Conservation (phyloP, 2,797 vertebrate genomes). For the Schizothorax lantsangensis region DNA sequence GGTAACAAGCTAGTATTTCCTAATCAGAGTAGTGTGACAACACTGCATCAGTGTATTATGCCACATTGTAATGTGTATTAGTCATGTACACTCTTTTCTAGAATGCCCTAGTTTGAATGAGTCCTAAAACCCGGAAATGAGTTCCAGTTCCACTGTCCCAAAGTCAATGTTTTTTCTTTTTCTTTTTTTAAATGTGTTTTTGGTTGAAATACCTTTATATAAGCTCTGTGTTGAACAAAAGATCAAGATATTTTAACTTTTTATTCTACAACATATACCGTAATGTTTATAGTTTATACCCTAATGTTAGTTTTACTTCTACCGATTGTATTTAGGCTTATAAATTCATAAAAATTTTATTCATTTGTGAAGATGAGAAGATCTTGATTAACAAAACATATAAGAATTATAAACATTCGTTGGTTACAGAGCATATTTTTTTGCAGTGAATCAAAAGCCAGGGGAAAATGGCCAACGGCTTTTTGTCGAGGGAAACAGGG, state of each 20-base stretch:
- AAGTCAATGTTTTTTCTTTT: not conserved
- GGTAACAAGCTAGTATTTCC: not conserved
- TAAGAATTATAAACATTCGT: not conserved
- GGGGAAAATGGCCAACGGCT: not conserved
- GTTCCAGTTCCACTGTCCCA: not conserved
- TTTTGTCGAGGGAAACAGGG: not conserved
- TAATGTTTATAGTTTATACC: not conserved
- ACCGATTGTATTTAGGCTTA: not conserved
- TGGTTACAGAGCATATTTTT: not conserved
- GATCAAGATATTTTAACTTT: not conserved
- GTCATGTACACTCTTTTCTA: not conserved
- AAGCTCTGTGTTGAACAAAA: not conserved
- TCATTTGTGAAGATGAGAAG: not conserved
- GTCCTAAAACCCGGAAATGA: not conserved
- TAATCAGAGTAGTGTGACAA: not conserved
- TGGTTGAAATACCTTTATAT: not conserved
- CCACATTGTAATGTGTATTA: not conserved
- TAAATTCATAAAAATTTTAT: not conserved
- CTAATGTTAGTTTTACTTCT: not conserved
- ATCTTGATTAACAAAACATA: not conserved
- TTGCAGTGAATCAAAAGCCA: not conserved
- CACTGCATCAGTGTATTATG: not conserved
- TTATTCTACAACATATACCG: no score
- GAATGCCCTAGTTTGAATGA: not conserved
- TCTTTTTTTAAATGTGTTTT: not conserved